Base-by-base conservation (phyloP, 2,113 vertebrate genomes). In the Panthera tigris region DNA sequence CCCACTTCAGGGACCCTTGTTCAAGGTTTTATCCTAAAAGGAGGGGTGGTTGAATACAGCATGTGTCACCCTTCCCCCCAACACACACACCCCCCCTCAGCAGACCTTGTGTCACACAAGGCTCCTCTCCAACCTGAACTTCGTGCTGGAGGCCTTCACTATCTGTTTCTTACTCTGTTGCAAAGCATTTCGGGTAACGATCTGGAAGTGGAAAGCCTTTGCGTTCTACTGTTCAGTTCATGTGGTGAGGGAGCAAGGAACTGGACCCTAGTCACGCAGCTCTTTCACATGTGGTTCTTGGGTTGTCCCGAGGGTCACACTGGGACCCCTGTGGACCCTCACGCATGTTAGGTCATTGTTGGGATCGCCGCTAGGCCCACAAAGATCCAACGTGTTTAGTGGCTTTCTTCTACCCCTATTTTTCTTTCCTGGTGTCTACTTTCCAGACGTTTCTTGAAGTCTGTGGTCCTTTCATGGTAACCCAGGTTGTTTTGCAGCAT, bases 371-470 rank as follows among this genome's bases (percentile, higher is more conserved):
- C 7, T 78, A 18, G 1, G 15, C 27, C 41, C 73, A 14, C 74
- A 48, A 48, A 8, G 15, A 78, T 45, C 27, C 16, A 27, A 78
- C 41, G 48, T 27, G 13, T 18, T 78, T 15, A 16, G 7, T 48
- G 74, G 48, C 36, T 91, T 81, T 94, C n/a, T 63, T 68, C 36
- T 65, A 19, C 41, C 48, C 39, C 19, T 55, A 19, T 50, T 78
- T 55, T 85, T 90, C 50, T 61, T 13, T 25, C 73, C 18, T 57
- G 23, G 3, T 39, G 73, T 86, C 66, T 94, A 29, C 61, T 50
- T 93, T 89, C 33, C 50, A 93, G 69, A 15, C 61, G 63, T 93
- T 71, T 96, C 33, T 94, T 55, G 68, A 94, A 91, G 48, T 81
- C 65, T 36, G 25, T 14, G 15, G 11, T 23, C 2, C 39, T 82